These are phyloP conservation scores for Enteromius mattozi DNA, from an alignment of 2,797 vertebrate genomes.

Conservation along the genomic window DNA sequence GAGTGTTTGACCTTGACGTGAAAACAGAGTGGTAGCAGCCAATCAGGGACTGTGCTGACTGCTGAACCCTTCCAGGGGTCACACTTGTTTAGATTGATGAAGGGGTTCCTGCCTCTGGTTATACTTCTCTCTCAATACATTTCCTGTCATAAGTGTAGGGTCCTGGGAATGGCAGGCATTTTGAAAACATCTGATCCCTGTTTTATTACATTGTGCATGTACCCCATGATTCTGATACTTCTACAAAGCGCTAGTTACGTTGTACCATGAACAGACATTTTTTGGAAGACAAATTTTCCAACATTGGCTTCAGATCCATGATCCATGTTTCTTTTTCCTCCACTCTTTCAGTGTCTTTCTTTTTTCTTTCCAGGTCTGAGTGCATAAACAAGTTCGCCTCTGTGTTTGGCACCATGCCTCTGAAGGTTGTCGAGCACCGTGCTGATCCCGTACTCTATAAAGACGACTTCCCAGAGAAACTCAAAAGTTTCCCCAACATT, in stretches of 20 bases:
- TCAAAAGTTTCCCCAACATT: constrained; percentile 99
- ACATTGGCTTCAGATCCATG: not conserved
- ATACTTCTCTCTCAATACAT: constrained; percentile 45
- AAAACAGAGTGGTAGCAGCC: constrained; percentile 51
- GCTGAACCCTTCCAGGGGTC: constrained; percentile 46
- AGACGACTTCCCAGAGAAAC: constrained; percentile 98
- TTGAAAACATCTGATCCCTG: constrained; percentile 23
- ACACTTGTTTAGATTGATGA: constrained; percentile 52
- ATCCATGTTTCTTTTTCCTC: not conserved
- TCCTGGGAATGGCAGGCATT: constrained; percentile 51
- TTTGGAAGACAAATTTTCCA: not conserved
- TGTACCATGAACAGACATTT: not conserved
- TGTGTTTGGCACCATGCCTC: constrained; percentile 96
- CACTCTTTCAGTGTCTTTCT: constrained; percentile 1
- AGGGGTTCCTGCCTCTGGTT: constrained; percentile 46
- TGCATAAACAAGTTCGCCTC: constrained; percentile 99
- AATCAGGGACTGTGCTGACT: constrained; percentile 32
- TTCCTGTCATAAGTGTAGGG: constrained; percentile 55
- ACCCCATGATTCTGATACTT: not conserved
- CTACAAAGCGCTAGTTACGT: not conserved
- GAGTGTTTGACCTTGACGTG: constrained; percentile 56
- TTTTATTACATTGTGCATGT: not conserved
- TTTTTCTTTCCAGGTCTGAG: constrained; percentile 83
- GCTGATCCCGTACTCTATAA: constrained; percentile 97
- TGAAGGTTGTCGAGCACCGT: constrained; percentile 97